Base-by-base conservation (phyloP, 2,888 invertebrate genomes). In the Xiphydria camelus region DNA sequence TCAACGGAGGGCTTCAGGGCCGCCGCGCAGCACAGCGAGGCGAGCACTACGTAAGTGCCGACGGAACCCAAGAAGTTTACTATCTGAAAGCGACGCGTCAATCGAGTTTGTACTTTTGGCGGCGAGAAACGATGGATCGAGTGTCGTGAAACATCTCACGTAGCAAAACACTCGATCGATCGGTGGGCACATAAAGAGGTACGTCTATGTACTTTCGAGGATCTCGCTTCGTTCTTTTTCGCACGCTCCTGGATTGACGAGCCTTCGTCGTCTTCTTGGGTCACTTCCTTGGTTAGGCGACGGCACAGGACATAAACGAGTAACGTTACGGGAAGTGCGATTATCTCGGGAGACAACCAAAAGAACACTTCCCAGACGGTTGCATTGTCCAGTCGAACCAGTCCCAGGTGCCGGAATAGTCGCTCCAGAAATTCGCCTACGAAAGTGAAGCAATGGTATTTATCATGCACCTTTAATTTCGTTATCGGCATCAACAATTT, bases 1-100 rank as follows among this genome's bases (percentile, higher is more conserved):
- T 87, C 84, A 20, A 91, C 78, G 41, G 93, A 92, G 1, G 96
- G 96, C 31, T 88, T 83, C 68, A 93, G 78, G 48, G 89, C 85
- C 1, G 89, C 89, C 5, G 86, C 83, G 55, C 86, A 78, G 77
- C 89, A 88, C 60, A 90, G 76, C 5, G 84, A 79, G 37, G 82
- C 79, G 31, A 88, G 73, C 14, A 83, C 82, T 4, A 84, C 61
- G 73, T 86, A 87, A 62, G 85, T 85, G 41, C 75, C 75, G 18
- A 73, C 64, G 3, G 55, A 59, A n/a, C 75, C 73, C 23, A 75
- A 53, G 43, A 70, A 64, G 37, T 71, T 70, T 33, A 72, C 66
- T 38, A 73, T 85, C 87, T 86, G 74, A 20, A 79, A 70, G 40
- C 57, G n/a, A n/a, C n/a, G n/a, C n/a, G n/a, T n/a, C n/a, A n/a